Base-by-base conservation (phyloP, 2,888 invertebrate genomes). In the Mechanitis mazaeus region DNA sequence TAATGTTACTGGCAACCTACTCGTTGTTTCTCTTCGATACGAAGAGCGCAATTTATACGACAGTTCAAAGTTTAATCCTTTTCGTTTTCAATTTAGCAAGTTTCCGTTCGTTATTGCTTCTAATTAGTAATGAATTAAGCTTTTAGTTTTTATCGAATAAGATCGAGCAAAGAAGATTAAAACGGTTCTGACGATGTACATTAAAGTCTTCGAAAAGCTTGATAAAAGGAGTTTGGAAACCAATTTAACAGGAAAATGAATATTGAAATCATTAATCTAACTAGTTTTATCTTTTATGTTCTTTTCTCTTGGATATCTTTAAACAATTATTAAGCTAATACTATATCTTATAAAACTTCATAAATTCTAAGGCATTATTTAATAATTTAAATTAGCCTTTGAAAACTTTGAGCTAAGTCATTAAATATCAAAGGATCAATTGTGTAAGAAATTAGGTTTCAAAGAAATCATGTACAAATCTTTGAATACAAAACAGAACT, bases 401-500 rank as follows among this genome's bases (percentile, higher is more conserved):
- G 35, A 35, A 47, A 47, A 47, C 47, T n/a, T 12, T 46, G 12
- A 47, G n/a, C 45, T 1, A n/a, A n/a, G 5, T 4, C 11, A 45
- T 3, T 3, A 9, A 45, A n/a, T 45, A 45, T 1, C 5, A 50
- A 6, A 31, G 31, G 20, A 20, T 20, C 50, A 9, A 7, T 50
- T 31, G 31, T 47, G 31, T 31, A 11, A 50, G 31, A 50, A 31
- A 2, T 50, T 31, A 71, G 71, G 66, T 70, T 66, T 57, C 61
- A 68, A 69, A 54, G 54, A 71, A 73, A 72, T 72, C 71, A 70
- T 68, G 68, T 60, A 42, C 58, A 60, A 68, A 63, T 65, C 63
- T 68, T 67, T 70, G 71, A 73, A 75, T 72, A 68, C 63, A 64
- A 73, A 42, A 74, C 65, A 58, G 53, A 65, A 63, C 56, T 55